Evolutionary conservation across 1,140 invertebrate genomes (phyloP).

Genomic region (Pogonus chalceus): DNA sequence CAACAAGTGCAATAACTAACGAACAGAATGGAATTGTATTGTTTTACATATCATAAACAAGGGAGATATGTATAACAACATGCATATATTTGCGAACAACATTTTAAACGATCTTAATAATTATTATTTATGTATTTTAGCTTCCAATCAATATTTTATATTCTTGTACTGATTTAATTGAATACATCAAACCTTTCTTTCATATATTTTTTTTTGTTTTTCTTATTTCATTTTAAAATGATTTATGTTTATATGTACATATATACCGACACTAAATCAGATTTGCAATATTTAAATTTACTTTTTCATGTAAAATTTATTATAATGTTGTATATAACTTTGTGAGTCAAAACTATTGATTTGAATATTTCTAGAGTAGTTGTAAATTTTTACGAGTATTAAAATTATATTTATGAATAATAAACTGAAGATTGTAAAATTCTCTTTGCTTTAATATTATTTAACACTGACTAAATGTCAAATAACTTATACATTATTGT

Average conservation of each 20-base stretch:
- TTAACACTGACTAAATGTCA: no score
- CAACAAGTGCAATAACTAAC: not conserved
- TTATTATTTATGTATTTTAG: not conserved
- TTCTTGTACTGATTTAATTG: not conserved
- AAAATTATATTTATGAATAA: not conserved
- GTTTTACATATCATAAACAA: slow-evolving; percentile 5
- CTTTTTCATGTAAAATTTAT: no score
- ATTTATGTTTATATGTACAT: no score
- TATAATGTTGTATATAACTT: slow-evolving; percentile 2
- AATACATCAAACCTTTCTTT: not conserved
- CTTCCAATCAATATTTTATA: not conserved
- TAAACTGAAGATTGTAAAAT: slow-evolving; percentile 1
- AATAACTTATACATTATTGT: no score
- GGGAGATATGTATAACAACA: not conserved
- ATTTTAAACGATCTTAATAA: slow-evolving; percentile 3
- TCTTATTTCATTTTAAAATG: no score
- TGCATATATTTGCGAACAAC: not conserved
- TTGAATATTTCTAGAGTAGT: not conserved
- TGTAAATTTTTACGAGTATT: slow-evolving; percentile 1
- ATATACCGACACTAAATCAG: no score
- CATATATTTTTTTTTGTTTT: no score
- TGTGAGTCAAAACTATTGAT: not conserved
- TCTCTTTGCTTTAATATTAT: no score
- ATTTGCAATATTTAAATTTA: no score
- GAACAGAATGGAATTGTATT: not conserved